Evolutionary conservation across 2,797 vertebrate species (phyloP), one percentile per base, ranked within the genome.

Genomic region (Chelmon rostratus): DNA sequence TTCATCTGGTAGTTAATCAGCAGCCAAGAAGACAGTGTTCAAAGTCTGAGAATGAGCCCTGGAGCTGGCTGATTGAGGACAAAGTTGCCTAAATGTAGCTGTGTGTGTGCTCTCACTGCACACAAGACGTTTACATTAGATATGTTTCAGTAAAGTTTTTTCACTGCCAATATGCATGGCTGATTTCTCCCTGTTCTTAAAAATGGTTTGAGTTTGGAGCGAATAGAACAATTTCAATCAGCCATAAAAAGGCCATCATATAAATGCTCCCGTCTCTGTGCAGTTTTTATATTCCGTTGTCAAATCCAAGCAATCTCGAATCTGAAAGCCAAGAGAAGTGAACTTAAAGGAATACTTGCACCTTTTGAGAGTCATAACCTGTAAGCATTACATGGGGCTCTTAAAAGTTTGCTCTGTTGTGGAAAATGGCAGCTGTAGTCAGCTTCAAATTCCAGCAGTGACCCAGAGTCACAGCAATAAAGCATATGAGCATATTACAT

Each of bases 41-140:
- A 49, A 3, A 63, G 66, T 63, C 52, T 64, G 49, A 76, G 23
- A 57, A 77, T 75, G 83, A 80, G 67, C 31, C 42, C 0, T 58
- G 54, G 15, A 71, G 58, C 65, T 52, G 52, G 7, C 19, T 40
- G 56, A 38, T n/a, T 10, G 31, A 76, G 59, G 70, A 57, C 40
- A 64, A 52, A 42, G 21, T 35, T 21, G 16, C 49, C 35, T 0
- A 19, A 31, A 42, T 64, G 16, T 15, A 56, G 76, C 53, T 33
- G 21, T 50, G 23, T 50, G 23, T 70, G 49, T 1, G 56, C 35
- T 0, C 56, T 53, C 9, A 54, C 52, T 63, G 10, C n/a, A 53
- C 25, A 16, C 1, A 25, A 25, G 42, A 6, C 40, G 37, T 37
- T 37, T 37, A 46, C 4, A 46, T 21, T 7, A 12, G 28, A 21